phyloP scores from a whole-genome alignment of 2,888 invertebrate genomes.

The Harpalus rufipes region DNA sequence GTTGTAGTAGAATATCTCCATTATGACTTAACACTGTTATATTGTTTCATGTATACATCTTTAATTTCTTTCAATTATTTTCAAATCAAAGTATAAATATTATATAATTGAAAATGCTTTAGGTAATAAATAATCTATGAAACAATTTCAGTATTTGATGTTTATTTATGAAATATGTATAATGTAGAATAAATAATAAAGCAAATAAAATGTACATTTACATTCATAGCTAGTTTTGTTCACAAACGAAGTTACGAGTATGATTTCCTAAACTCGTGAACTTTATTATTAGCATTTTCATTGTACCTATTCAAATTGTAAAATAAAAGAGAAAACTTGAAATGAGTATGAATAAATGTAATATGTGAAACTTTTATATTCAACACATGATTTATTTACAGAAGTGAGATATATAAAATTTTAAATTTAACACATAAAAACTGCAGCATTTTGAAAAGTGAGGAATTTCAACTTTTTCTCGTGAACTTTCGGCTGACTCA shows the following conservation, averaged over 20 bases:
- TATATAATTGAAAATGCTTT: too few species aligned
- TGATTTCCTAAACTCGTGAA: slow-evolving; percentile 16
- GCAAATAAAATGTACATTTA: too few species aligned
- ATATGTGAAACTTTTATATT: slow-evolving; percentile 44
- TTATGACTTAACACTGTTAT: too few species aligned
- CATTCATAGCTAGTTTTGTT: too few species aligned
- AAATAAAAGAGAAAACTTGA: slow-evolving; percentile 32
- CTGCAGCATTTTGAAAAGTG: slow-evolving; percentile 15
- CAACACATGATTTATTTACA: slow-evolving; percentile 43
- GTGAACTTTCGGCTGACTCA: background rate
- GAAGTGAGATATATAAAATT: slow-evolving; percentile 28
- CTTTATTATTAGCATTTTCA: slow-evolving; percentile 32
- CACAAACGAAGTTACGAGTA: background rate
- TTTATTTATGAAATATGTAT: too few species aligned
- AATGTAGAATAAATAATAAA: too few species aligned
- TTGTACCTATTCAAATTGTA: slow-evolving; percentile 30
- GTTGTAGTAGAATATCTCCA: too few species aligned
- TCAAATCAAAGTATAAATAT: too few species aligned
- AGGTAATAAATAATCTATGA: too few species aligned
- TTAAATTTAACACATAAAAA: slow-evolving; percentile 24
- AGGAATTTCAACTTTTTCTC: background rate
- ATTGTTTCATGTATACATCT: too few species aligned
- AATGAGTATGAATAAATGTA: slow-evolving; percentile 27
- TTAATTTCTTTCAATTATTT: too few species aligned
- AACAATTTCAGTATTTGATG: too few species aligned